Base-by-base conservation (phyloP, 2,888 invertebrate species). In the Drosophila quasianomalipes region DNA sequence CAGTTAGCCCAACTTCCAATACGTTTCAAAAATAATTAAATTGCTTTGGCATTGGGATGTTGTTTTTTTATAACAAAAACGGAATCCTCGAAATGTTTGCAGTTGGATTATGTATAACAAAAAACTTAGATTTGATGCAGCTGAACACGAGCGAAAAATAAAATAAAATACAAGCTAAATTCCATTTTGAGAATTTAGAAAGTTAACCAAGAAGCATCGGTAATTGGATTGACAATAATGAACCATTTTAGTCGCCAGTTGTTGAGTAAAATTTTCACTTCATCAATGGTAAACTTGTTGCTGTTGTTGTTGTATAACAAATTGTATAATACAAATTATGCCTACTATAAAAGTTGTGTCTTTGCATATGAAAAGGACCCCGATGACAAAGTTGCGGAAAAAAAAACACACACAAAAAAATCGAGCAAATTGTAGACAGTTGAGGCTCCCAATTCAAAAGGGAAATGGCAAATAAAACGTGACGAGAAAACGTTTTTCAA, bases 401-500 rank as follows among this genome's bases (percentile, higher is more conserved):
- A 26, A 10, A 4, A 0, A 61, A 75, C 64, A 65, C 22, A 22
- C 22, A 5, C 28, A 47, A 26, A 47, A 28, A 63, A 41, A 64
- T 53, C 51, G 60, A 49, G 61, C 59, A 80, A 41, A 19, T 30
- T 26, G 47, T 16, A 16, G 47, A 26, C 47, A 47, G 22, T 5
- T 16, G 9, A 4, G 22, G 22, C 9, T 16, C 9, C 5, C 31
- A 47, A 37, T 55, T 60, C 74, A 52, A 74, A 54, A 55, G 62
- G 59, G 39, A 37, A 22, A 55, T 30, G 31, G 16, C 4, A 26
- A 26, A 33, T 39, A 51, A 31, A 28, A 30, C 16, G 37, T 58
- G 66, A 67, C 35, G 53, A 61, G 19, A 81, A 78, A 76, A 60
- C 62, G 47, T 62, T 78, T 77, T 79, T 65, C 67, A 79, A 81